Conservation (phyloP, 2,113 vertebrate species). For the Pimephales promelas region DNA sequence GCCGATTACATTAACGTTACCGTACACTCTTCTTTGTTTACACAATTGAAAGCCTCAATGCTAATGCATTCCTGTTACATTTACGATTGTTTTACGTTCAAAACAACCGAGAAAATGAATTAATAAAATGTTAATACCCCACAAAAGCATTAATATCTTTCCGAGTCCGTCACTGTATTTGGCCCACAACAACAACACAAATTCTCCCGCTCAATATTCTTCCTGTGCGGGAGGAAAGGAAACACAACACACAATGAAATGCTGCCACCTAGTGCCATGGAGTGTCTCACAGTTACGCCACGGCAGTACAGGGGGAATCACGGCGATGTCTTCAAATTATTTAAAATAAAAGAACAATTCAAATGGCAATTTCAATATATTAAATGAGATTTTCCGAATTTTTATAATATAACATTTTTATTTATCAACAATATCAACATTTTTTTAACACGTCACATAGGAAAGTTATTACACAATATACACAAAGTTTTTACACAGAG, state of each 20-base stretch:
- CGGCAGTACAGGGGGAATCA: neutral
- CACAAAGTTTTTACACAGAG: neutral
- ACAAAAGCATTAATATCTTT: neutral
- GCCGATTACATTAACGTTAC: neutral
- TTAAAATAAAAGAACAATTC: too few species aligned
- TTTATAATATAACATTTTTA: neutral
- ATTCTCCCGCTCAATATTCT: conserved; percentile 43
- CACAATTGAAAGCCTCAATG: neutral
- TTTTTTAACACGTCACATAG: too few species aligned
- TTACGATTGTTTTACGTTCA: neutral
- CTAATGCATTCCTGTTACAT: neutral
- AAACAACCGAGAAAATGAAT: neutral
- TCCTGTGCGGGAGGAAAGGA: neutral
- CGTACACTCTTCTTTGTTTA: conserved; percentile 4
- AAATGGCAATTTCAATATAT: too few species aligned
- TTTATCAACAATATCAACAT: too few species aligned
- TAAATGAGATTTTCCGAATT: neutral
- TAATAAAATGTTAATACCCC: neutral
- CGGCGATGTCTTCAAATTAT: neutral
- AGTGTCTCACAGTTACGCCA: neutral
- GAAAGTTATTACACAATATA: neutral
- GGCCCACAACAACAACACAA: conserved; percentile 49
- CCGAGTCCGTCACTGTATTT: neutral
- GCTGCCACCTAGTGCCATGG: neutral
- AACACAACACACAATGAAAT: neutral